Percentiles rank a stretch among this genome's conserved stretches.
phyloP scores from a whole-genome alignment of 2,113 vertebrate species.

The Indri indri region DNA sequence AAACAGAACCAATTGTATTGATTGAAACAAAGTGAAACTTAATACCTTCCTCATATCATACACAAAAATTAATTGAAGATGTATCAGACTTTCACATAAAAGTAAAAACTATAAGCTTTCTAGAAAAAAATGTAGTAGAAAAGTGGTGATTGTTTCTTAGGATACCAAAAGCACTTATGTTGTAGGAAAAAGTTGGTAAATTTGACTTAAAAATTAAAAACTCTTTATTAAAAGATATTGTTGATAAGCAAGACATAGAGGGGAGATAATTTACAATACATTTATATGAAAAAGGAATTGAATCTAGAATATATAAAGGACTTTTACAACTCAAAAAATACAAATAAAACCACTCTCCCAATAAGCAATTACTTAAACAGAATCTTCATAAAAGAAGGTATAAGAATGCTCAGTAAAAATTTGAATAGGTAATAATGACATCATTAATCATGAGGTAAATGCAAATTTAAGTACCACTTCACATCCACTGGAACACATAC shows the following conservation, averaged over 20 bases:
- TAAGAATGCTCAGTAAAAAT: not conserved
- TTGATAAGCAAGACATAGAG: not conserved
- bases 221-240: not conserved
- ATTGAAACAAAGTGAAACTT: not conserved
- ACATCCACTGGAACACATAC: not conserved
- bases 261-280: not conserved
- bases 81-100: not conserved
- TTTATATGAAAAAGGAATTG: not conserved
- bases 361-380: not conserved
- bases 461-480: not conserved
- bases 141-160: not conserved
- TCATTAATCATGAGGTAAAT: not conserved
- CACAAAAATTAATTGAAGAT: not conserved
- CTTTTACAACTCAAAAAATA: not conserved
- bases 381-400: not conserved
- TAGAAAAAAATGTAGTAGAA: not conserved
- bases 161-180: not conserved
- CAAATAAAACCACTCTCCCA: not conserved
- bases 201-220: not conserved
- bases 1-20: not conserved
- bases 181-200: not conserved
- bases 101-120: not conserved
- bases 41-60: not conserved
- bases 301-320: not conserved
- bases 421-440: not conserved